Conservation (phyloP, 2,888 invertebrate genomes). For the Catocala sponsa region DNA sequence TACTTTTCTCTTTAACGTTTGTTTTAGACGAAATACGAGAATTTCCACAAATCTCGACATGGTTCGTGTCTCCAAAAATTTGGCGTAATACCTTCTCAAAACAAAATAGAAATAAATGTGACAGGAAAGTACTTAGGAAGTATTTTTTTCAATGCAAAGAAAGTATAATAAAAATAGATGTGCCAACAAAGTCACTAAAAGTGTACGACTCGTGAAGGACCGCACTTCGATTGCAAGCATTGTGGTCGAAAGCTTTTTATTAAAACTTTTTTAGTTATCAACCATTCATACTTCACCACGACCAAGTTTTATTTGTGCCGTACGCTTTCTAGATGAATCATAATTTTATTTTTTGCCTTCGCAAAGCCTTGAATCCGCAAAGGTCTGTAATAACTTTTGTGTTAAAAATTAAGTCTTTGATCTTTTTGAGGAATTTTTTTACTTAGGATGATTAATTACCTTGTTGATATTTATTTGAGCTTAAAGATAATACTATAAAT, state of each 20-base stretch:
- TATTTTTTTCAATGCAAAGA: slow-evolving; percentile 12
- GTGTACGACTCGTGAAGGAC: slow-evolving; percentile 23
- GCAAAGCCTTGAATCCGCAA: slow-evolving; percentile 34
- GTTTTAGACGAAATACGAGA: not conserved
- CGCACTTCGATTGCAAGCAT: slow-evolving; percentile 42
- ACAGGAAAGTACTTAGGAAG: not conserved
- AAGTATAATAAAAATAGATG: slow-evolving; percentile 31
- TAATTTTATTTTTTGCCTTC: slow-evolving; percentile 40
- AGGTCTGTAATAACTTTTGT: slow-evolving; percentile 32
- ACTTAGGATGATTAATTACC: too few species aligned
- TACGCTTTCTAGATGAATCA: slow-evolving; percentile 33
- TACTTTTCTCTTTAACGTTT: not conserved
- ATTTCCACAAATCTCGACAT: not conserved
- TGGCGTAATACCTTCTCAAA: not conserved
- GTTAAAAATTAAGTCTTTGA: slow-evolving; percentile 34
- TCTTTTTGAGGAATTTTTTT: slow-evolving; percentile 22
- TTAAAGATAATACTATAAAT: too few species aligned
- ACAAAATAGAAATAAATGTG: slow-evolving; percentile 14
- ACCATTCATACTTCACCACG: slow-evolving; percentile 44
- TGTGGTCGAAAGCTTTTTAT: slow-evolving; percentile 43
- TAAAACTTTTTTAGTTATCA: slow-evolving; percentile 50
- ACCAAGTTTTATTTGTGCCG: slow-evolving; percentile 47
- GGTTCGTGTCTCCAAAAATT: not conserved
- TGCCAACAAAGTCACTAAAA: slow-evolving; percentile 33
- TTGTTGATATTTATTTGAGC: too few species aligned